Evolutionary conservation across 2,888 invertebrate genomes (phyloP), one percentile per base, ranked within the genome.

Genomic region (Osedax fenrisi): DNA sequence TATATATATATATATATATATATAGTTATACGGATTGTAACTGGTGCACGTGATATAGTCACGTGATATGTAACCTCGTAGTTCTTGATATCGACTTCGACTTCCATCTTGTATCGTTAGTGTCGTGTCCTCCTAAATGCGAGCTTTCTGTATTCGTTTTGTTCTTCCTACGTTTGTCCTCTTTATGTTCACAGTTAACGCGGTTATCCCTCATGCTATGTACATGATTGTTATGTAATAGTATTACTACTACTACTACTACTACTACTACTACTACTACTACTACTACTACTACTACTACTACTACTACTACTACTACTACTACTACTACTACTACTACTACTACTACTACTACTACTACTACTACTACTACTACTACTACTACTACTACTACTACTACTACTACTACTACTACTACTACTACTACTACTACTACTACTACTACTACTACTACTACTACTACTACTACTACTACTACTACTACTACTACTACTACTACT

Each of bases 401-500:
- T 72, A 22, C 72, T 72, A 22, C 72, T 56, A 56, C 56, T 56
- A 17, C 56, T 64, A 21, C 13, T 21, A 21, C 64, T 64, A 22
- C 13, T 64, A 17, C 61, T 72, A 21, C n/a, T 62, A 3, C 17
- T 1, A 17, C 24, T 2, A 23, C 10, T 1, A 27, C 13, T 26
- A 23, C 5, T 27, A 27, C 10, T 26, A 73, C 13, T 27, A 26
- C 5, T 74, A 74, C n/a, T 25, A 27, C 17, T 27, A 73, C 17
- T 74, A 74, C 5, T 2, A 73, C 3, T 1, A 64, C 23, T 73
- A 73, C 41, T 41, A 74, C 13, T 73, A 64, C 56, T 73, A 27
- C 1, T 75, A 75, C 26, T 75, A 75, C 26, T 75, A 75, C 26
- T 75, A 75, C 27, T 75, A 75, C 26, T 75, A 75, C 26, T 26